Conservation (phyloP, 2,888 invertebrate genomes). For the Eristalis intricaria region DNA sequence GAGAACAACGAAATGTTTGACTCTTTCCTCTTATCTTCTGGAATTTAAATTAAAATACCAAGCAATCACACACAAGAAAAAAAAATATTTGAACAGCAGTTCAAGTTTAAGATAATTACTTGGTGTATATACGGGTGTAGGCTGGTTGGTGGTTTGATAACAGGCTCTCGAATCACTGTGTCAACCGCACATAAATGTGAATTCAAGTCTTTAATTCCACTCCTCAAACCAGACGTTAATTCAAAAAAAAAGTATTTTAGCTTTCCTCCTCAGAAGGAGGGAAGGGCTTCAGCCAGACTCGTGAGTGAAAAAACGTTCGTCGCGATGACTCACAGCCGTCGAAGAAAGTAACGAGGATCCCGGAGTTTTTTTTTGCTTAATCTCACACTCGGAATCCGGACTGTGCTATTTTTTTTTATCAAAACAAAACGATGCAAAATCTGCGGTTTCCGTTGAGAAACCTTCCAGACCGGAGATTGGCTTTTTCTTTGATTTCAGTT, state of each 20-base stretch:
- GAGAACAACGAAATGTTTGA: neutral
- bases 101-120: neutral
- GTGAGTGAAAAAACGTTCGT: neutral
- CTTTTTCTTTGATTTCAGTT: neutral
- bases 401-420: neutral
- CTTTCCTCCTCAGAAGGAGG: neutral
- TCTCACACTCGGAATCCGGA: neutral
- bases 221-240: neutral
- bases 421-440: neutral
- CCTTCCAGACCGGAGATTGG: neutral
- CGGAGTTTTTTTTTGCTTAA: no score
- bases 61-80: neutral
- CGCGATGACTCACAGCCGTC: neutral
- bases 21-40: neutral
- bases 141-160: neutral
- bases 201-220: neutral
- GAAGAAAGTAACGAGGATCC: neutral
- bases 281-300: neutral
- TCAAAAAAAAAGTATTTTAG: neutral
- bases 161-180: neutral
- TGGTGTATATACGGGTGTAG: neutral
- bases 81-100: neutral
- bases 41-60: neutral
- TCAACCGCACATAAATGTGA: neutral
- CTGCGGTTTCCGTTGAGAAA: neutral